Evolutionary conservation across 2,113 vertebrate species (phyloP).

Genomic region (Sebastes schlegelii): DNA sequence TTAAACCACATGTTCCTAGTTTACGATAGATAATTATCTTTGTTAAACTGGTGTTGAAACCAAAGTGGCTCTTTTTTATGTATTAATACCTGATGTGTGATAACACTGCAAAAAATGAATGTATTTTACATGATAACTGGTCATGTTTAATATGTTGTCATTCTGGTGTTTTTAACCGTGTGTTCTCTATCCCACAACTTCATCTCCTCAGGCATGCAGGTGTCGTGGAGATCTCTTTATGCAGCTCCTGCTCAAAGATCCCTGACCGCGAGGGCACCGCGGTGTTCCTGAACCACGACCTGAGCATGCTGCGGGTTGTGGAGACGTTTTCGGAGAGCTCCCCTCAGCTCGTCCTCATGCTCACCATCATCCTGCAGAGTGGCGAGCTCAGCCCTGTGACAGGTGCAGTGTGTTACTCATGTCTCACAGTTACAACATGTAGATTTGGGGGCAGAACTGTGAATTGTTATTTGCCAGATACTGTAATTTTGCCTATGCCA

Average conservation of each 20-base stretch:
- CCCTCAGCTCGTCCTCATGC: slow-evolving; percentile 88
- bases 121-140: too few relatives aligned
- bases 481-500: too few relatives aligned
- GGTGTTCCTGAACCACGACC: slow-evolving; percentile 85
- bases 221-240: slow-evolving; percentile 55
- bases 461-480: neutral
- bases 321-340: slow-evolving; percentile 90
- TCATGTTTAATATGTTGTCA: neutral
- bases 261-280: neutral
- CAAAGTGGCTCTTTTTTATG: too few relatives aligned
- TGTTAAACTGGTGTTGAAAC: too few relatives aligned
- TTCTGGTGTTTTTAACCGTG: neutral
- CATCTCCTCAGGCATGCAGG: slow-evolving; percentile 52
- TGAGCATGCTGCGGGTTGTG: slow-evolving; percentile 90
- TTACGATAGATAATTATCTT: neutral
- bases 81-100: too few relatives aligned
- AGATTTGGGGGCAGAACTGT: too few relatives aligned
- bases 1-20: neutral
- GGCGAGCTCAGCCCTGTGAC: slow-evolving; percentile 72
- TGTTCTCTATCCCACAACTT: neutral
- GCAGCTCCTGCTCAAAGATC: fast-evolving
- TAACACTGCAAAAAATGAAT: too few relatives aligned
- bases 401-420: slow-evolving; percentile 33
- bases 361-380: slow-evolving; percentile 80
- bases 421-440: too few relatives aligned